A percentile compares a stretch with the other conserved stretches of the same genome.
phyloP scores from a whole-genome alignment of 1,140 invertebrate genomes.

The Pachyrhynchus sulphureomaculatus region DNA sequence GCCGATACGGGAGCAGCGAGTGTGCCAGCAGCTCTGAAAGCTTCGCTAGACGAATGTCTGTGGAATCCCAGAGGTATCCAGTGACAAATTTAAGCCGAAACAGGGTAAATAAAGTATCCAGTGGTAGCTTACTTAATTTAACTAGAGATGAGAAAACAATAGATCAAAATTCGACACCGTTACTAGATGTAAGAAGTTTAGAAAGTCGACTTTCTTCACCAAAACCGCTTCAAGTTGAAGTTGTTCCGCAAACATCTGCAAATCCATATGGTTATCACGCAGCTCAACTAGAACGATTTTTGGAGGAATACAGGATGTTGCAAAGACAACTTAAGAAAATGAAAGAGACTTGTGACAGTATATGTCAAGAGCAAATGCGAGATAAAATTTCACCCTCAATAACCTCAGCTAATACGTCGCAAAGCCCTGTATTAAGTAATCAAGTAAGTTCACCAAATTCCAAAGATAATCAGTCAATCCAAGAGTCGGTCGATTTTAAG shows the following conservation, averaged over 20 bases:
- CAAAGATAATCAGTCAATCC: conserved; percentile 53
- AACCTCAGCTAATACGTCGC: conserved; percentile 47
- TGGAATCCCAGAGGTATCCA: conserved; percentile 38
- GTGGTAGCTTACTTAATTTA: conserved; percentile 60
- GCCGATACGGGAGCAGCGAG: conserved; percentile 54
- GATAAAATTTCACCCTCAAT: conserved; percentile 9
- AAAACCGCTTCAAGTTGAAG: conserved; percentile 25
- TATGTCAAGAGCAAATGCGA: conserved; percentile 52
- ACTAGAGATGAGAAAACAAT: conserved; percentile 44
- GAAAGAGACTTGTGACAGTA: conserved; percentile 72
- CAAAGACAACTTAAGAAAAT: conserved; percentile 74
- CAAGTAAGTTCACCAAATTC: conserved; percentile 52
- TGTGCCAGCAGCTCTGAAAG: conserved; percentile 48
- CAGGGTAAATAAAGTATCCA: conserved; percentile 50
- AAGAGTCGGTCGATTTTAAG: conserved; percentile 51
- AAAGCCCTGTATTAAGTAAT: conserved; percentile 23
- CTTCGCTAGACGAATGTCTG: conserved; percentile 33
- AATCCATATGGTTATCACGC: conserved; percentile 71
- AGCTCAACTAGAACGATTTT: conserved; percentile 72
- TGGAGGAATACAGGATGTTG: conserved; percentile 73
- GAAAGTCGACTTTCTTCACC: conserved; percentile 37
- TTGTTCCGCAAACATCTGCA: conserved; percentile 47
- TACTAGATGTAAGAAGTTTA: conserved; percentile 57
- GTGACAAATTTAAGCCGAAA: conserved; percentile 38
- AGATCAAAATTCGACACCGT: conserved; percentile 51